Evolutionary conservation across 2,888 invertebrate species (phyloP), one percentile per base, ranked within the genome.

Genomic region (Caenorhabditis zanzibari): DNA sequence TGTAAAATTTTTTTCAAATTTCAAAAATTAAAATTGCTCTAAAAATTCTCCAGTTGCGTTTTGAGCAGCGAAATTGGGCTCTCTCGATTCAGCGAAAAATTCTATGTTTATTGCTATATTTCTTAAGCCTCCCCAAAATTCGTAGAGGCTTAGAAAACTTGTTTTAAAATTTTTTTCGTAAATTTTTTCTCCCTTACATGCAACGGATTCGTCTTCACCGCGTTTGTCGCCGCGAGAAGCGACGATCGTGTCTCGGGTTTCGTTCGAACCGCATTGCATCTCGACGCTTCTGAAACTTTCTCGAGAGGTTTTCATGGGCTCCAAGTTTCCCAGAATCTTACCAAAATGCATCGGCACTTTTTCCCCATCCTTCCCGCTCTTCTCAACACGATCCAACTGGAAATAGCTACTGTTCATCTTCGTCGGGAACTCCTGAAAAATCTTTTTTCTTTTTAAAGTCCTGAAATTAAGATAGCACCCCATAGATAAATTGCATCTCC

Each of bases 231-330:
- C 12, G 90, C 90, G 22, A 88, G 56, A 44, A 90, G 72, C 5
- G 91, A 90, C 12, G 86, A 89, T 19, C 89, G 68, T 0, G 86
- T 84, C 79, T 91, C 91, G 16, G 91, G 91, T 56, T 91, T 90
- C 32, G 91, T 90, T 9, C 91, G 85, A 12, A 90, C 85, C 9
- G 86, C 87, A 0, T 88, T 82, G 64, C 89, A 90, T 9, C 89
- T 75, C 16, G 88, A 82, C 6, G 76, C 82, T 59, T 85, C 87
- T 87, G 80, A 22, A 85, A 24, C 38, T 38, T 38, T 38, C 7
- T 7, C 4, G 7, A 32, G 32, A 6, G 2, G n/a, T n/a, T n/a
- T n/a, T n/a, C n/a, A n/a, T n/a, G n/a, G n/a, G n/a, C n/a, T n/a
- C n/a, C n/a, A 71, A 38, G 54, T 38, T 41, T n/a, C n/a, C n/a